Evolutionary conservation across 2,113 vertebrate species (phyloP).

Genomic region (Hipposideros armiger): DNA sequence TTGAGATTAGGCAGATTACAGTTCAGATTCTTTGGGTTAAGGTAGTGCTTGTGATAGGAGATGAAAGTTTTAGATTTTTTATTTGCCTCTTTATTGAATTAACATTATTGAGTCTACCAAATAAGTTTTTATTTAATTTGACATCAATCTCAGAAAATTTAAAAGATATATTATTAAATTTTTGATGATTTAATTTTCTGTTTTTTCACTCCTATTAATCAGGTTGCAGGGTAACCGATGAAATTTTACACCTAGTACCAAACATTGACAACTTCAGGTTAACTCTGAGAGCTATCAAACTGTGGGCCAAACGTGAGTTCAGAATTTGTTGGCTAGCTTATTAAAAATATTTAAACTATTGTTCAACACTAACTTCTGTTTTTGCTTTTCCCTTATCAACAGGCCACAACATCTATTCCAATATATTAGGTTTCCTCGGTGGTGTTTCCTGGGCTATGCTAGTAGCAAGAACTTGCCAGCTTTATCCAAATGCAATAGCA

Average conservation of each 20-base stretch:
- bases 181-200: slow-evolving; percentile 65
- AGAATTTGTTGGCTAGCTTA: slow-evolving; percentile 81
- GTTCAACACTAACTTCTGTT: slow-evolving; percentile 77
- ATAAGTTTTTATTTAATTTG: slow-evolving; percentile 61
- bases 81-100: neutral
- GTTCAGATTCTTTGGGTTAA: neutral
- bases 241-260: slow-evolving; percentile 96
- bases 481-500: slow-evolving; percentile 95
- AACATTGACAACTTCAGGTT: slow-evolving; percentile 96
- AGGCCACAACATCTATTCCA: slow-evolving; percentile 97
- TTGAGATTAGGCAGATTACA: neutral
- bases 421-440: slow-evolving; percentile 95
- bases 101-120: neutral
- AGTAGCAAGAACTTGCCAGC: slow-evolving; percentile 95
- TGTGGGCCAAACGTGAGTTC: slow-evolving; percentile 97
- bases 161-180: slow-evolving; percentile 5
- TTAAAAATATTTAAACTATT: slow-evolving; percentile 54
- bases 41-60: neutral
- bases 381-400: slow-evolving; percentile 85
- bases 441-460: slow-evolving; percentile 97
- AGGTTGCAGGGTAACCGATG: slow-evolving; percentile 96
- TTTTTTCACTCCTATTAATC: slow-evolving; percentile 80
- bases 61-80: neutral
- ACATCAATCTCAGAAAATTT: slow-evolving; percentile 50
- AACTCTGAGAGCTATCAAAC: slow-evolving; percentile 95